A percentile compares a stretch with the other conserved stretches of the same genome.
Evolutionary conservation across 2,888 invertebrate species (phyloP).

Genomic region (Agrotis clavis): DNA sequence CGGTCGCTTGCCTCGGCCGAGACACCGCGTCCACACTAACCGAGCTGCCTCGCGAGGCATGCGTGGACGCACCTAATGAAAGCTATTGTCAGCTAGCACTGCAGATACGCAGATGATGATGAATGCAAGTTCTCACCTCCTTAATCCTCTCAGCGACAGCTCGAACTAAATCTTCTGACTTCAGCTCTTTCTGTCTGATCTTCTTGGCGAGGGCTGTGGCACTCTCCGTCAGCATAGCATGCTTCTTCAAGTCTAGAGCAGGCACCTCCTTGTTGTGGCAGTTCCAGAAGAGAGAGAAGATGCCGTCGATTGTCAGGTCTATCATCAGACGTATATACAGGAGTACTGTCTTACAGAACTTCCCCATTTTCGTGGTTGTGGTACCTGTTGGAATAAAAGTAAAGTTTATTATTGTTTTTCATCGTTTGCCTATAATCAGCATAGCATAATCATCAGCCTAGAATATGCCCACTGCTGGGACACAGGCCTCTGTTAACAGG

Average conservation of each 20-base stretch:
- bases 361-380: constrained; percentile 64
- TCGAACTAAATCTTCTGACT: constrained; percentile 93
- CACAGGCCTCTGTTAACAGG: too few species aligned
- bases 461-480: too few species aligned
- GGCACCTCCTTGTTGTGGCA: constrained; percentile 78
- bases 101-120: background rate
- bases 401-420: background rate
- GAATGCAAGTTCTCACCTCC: constrained; percentile 84
- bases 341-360: constrained; percentile 68
- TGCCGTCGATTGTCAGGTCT: constrained; percentile 82
- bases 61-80: too few species aligned
- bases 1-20: too few species aligned
- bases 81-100: too few species aligned
- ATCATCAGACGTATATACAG: constrained; percentile 76
- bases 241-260: constrained; percentile 77
- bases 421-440: background rate
- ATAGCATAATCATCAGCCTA: too few species aligned
- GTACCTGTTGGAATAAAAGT: constrained; percentile 20
- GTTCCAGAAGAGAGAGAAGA: constrained; percentile 86
- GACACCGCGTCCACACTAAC: too few species aligned
- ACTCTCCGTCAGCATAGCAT: constrained; percentile 89
- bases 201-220: constrained; percentile 92
- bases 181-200: constrained; percentile 92
- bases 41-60: too few species aligned
- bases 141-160: constrained; percentile 95